Evolutionary conservation across 1,140 invertebrate genomes (phyloP).

Genomic region (Hirudo medicinalis): DNA sequence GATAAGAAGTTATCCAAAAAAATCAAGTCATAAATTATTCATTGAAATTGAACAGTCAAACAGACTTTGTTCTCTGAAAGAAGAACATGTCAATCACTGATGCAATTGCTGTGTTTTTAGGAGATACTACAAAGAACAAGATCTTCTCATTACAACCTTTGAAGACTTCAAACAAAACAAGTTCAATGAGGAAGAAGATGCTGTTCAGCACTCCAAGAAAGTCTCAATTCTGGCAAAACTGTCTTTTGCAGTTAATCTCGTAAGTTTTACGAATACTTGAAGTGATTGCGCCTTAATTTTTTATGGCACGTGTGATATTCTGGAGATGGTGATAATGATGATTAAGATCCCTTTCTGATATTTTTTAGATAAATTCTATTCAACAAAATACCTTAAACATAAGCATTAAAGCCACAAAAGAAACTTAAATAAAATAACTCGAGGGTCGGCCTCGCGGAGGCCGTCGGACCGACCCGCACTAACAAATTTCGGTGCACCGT

Average conservation of each 20-base stretch:
- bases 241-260: conserved; percentile 28
- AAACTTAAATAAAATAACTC: too few species aligned
- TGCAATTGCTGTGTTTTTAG: conserved; percentile 21
- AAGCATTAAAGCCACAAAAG: too few species aligned
- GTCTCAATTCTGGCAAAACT: conserved; percentile 26
- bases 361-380: too few species aligned
- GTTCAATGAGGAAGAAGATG: conserved; percentile 3
- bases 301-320: too few species aligned
- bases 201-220: conserved; percentile 7
- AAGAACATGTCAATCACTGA: background rate
- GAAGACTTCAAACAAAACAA: conserved; percentile 29
- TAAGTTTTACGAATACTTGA: conserved; percentile 19
- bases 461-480: too few species aligned
- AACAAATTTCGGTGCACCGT: too few species aligned
- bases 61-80: background rate
- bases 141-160: conserved; percentile 34
- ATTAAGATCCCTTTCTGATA: too few species aligned
- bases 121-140: conserved; percentile 36
- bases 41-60: background rate
- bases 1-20: conserved; percentile 25
- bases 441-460: too few species aligned
- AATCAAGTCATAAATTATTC: conserved; percentile 20
- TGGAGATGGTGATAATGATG: too few species aligned
- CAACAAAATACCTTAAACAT: too few species aligned
- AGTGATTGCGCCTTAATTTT: too few species aligned